Evolutionary conservation across 2,113 vertebrate genomes (phyloP).

Genomic region (Hemibagrus wyckioides): DNA sequence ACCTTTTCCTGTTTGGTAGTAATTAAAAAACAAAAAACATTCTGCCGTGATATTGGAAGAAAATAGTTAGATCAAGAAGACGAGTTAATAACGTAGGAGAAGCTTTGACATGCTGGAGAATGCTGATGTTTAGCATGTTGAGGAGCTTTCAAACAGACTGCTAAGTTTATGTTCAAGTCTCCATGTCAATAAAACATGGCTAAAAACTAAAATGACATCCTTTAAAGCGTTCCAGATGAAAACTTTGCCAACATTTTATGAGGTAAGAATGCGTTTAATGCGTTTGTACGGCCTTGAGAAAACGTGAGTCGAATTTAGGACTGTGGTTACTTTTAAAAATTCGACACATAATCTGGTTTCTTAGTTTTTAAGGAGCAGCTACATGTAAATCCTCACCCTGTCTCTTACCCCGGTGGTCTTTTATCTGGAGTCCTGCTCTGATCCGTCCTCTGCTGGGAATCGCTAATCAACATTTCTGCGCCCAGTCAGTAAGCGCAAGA

Average conservation of each 20-base stretch:
- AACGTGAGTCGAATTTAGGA: neutral
- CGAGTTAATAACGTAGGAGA: neutral
- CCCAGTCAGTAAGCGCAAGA: neutral
- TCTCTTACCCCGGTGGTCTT: neutral
- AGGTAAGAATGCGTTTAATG: neutral
- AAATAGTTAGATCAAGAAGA: neutral
- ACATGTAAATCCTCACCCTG: neutral
- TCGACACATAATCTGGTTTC: neutral
- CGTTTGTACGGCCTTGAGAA: neutral
- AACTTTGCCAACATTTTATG: neutral
- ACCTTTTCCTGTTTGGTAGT: neutral
- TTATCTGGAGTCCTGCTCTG: constrained; percentile 9
- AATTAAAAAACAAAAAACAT: neutral
- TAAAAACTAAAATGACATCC: neutral
- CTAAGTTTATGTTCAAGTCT: neutral
- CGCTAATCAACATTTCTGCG: constrained; percentile 28
- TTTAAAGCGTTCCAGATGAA: neutral
- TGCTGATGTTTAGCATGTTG: neutral
- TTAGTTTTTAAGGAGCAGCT: neutral
- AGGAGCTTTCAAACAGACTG: neutral
- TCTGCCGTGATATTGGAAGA: neutral
- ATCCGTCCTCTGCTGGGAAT: neutral
- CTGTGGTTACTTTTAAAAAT: neutral
- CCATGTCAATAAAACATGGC: neutral
- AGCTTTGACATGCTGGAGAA: neutral